Conservation (phyloP, 2,888 invertebrate genomes). For the Eupithecia dodoneata region DNA sequence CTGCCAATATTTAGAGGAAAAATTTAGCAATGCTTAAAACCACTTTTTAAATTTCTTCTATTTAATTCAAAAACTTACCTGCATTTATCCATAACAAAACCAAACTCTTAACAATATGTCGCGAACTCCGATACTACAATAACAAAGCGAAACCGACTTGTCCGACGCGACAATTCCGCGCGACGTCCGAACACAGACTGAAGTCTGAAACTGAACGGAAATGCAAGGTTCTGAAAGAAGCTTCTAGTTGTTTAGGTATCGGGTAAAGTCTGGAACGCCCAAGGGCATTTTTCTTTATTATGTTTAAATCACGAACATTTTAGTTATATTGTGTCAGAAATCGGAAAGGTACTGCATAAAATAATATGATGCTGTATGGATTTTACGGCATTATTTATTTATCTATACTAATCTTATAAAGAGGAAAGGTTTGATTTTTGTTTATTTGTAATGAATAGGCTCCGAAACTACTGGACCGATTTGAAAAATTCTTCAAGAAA, state of each 20-base stretch:
- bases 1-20: neutral
- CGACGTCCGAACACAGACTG: slow-evolving; percentile 30
- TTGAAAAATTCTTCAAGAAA: too few species aligned
- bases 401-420: too few species aligned
- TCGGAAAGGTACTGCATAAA: too few species aligned
- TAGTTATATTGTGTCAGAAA: neutral
- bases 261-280: neutral
- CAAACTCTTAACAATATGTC: neutral
- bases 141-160: neutral
- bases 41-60: neutral
- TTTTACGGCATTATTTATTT: too few species aligned
- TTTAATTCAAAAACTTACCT: neutral
- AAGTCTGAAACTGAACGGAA: slow-evolving; percentile 27
- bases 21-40: neutral
- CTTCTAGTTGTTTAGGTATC: slow-evolving; percentile 1
- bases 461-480: too few species aligned
- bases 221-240: slow-evolving; percentile 24
- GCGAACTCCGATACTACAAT: neutral
- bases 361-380: too few species aligned
- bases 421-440: too few species aligned
- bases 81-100: neutral
- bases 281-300: neutral
- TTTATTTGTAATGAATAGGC: too few species aligned
- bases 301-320: neutral
- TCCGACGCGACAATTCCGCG: slow-evolving; percentile 19